These are phyloP conservation scores for Rhagium mordax DNA, from an alignment of 2,888 invertebrate species.

Conservation along the genomic window DNA sequence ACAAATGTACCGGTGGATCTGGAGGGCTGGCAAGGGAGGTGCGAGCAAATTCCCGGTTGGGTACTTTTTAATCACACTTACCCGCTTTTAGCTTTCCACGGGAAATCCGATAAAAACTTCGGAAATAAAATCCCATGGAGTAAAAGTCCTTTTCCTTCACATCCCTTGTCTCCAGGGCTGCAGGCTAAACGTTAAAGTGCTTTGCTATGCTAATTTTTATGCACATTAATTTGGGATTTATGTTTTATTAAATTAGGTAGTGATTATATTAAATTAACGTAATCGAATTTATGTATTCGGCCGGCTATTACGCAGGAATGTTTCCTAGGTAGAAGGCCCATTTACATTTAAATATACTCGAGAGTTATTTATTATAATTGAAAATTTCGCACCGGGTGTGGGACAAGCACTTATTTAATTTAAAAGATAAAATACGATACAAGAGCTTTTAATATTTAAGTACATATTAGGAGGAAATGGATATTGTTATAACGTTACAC, in stretches of 20 bases:
- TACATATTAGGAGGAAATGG: too few species aligned
- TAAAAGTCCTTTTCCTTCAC: constrained; percentile 30
- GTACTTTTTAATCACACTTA: constrained; percentile 43
- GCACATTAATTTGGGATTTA: constrained; percentile 35
- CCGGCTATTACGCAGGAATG: neutral
- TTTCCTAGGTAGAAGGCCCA: neutral
- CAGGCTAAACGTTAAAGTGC: constrained; percentile 30
- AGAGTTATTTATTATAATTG: neutral
- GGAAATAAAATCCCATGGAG: constrained; percentile 50
- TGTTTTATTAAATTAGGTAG: constrained; percentile 37
- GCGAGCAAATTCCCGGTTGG: constrained; percentile 33
- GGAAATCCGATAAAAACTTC: constrained; percentile 54
- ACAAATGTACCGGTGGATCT: constrained; percentile 2
- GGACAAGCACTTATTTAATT: neutral
- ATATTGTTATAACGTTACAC: too few species aligned
- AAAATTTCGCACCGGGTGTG: neutral
- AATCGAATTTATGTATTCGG: constrained; percentile 9
- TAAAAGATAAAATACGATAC: too few species aligned
- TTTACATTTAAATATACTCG: neutral
- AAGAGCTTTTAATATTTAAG: too few species aligned
- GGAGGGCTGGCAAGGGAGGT: neutral
- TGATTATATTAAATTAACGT: constrained; percentile 27
- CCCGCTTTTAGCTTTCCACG: constrained; percentile 40
- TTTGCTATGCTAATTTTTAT: constrained; percentile 38
- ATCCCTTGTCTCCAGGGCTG: constrained; percentile 17